A percentile compares a stretch with the other conserved stretches of the same genome.
phyloP scores from a whole-genome alignment of 2,888 invertebrate genomes.

The Drepanosiphum platanoidis region DNA sequence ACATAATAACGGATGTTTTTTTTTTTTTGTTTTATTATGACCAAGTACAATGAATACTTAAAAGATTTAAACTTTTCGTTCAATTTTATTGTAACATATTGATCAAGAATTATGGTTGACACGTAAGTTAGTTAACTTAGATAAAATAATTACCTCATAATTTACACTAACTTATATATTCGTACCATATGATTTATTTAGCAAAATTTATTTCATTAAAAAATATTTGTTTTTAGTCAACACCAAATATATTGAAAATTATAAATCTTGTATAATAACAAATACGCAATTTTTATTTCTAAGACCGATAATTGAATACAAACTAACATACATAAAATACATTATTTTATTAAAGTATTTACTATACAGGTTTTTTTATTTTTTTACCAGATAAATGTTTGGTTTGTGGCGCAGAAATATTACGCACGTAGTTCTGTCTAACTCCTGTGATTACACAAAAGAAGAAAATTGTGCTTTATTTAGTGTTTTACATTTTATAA shows the following conservation, averaged over 20 bases:
- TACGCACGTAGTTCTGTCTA: too few relatives aligned
- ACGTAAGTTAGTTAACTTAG: not conserved
- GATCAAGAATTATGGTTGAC: not conserved
- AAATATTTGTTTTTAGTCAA: too few relatives aligned
- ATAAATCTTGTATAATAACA: too few relatives aligned
- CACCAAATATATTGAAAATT: too few relatives aligned
- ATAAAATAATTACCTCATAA: constrained; percentile 23
- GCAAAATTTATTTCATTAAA: not conserved
- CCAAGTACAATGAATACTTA: not conserved
- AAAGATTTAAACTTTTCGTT: constrained; percentile 33
- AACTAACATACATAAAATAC: too few relatives aligned
- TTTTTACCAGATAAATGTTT: not conserved
- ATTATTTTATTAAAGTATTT: too few relatives aligned
- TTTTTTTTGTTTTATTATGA: constrained; percentile 19
- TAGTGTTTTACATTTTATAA: too few relatives aligned
- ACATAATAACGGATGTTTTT: not conserved
- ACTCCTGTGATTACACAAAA: too few relatives aligned
- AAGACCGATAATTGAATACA: too few relatives aligned
- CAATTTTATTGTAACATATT: constrained; percentile 25
- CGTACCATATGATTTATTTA: not conserved
- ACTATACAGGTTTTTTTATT: too few relatives aligned
- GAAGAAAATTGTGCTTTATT: too few relatives aligned
- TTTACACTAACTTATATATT: constrained; percentile 1
- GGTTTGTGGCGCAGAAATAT: not conserved
- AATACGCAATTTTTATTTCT: too few relatives aligned